Conservation (phyloP, 2,113 vertebrate species). For the Ifrita kowaldi region DNA sequence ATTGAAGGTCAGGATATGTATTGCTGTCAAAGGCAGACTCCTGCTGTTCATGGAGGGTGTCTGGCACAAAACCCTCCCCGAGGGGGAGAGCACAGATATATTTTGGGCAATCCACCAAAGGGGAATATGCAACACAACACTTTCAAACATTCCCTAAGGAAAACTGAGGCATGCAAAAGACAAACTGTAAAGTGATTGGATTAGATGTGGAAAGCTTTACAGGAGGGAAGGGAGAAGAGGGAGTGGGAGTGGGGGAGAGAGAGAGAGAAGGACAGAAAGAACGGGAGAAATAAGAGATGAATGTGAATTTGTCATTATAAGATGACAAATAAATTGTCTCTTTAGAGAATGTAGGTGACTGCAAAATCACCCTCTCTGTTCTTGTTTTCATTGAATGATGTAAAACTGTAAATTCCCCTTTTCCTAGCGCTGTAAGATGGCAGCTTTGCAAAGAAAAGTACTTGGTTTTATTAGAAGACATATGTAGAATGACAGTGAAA, state of each 20-base stretch:
- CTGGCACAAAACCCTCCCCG: slow-evolving; percentile 53
- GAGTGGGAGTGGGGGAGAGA: not conserved
- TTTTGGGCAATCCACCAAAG: slow-evolving; percentile 23
- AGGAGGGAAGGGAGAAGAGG: not conserved
- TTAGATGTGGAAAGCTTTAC: not conserved
- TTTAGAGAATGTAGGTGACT: not conserved
- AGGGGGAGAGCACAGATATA: slow-evolving; percentile 47
- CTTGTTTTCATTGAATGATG: not conserved
- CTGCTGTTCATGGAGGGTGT: slow-evolving; percentile 30
- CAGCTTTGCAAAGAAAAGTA: not conserved
- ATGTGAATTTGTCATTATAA: not conserved
- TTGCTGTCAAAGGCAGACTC: slow-evolving; percentile 76
- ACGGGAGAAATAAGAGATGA: not conserved
- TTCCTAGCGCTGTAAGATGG: not conserved
- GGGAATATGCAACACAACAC: not conserved
- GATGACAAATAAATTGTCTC: slow-evolving; percentile 10
- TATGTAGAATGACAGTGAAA: not conserved
- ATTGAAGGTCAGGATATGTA: slow-evolving; percentile 90
- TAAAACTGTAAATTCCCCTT: not conserved
- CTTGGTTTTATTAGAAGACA: not conserved
- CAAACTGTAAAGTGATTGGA: not conserved
- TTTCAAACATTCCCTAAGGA: not conserved
- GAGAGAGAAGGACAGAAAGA: not conserved
- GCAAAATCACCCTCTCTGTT: not conserved
- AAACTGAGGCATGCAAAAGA: not conserved